Evolutionary conservation across 2,888 invertebrate species (phyloP).

Genomic region (Pyrgus malvae): DNA sequence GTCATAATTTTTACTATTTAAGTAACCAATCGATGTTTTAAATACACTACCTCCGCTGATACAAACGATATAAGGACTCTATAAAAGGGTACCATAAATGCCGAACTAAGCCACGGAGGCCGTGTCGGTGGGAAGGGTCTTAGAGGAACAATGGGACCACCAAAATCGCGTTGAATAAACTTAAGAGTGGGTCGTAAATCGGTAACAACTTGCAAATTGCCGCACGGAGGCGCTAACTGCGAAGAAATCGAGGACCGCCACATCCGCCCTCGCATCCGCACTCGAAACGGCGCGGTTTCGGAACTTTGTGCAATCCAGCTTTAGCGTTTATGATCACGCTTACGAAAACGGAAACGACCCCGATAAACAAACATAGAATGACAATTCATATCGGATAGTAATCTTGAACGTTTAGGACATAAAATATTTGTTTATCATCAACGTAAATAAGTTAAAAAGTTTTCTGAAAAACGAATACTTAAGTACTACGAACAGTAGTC

Average conservation of each 20-base stretch:
- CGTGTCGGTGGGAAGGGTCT: constrained; percentile 53
- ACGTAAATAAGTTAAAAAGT: too few species aligned
- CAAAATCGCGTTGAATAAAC: constrained; percentile 71
- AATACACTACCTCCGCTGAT: constrained; percentile 40
- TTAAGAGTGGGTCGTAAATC: constrained; percentile 76
- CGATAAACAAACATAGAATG: constrained; percentile 7
- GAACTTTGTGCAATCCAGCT: constrained; percentile 16
- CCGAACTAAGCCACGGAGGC: constrained; percentile 54
- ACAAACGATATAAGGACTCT: constrained; percentile 67
- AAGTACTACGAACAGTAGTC: too few species aligned
- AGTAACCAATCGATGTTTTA: constrained; percentile 18
- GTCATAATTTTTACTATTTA: constrained; percentile 14
- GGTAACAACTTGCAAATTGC: constrained; percentile 78
- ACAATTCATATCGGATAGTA: not conserved
- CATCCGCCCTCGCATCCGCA: constrained; percentile 78
- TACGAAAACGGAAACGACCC: constrained; percentile 17
- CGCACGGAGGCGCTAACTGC: constrained; percentile 77
- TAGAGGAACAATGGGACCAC: constrained; percentile 76
- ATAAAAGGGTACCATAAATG: constrained; percentile 65
- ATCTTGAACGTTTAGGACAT: not conserved
- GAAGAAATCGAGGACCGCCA: constrained; percentile 54
- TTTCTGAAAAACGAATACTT: too few species aligned
- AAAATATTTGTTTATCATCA: too few species aligned
- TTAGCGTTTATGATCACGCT: constrained; percentile 24
- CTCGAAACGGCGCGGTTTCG: constrained; percentile 50